phyloP scores from a whole-genome alignment of 1,140 invertebrate genomes.

The Tetramorium alpestre region DNA sequence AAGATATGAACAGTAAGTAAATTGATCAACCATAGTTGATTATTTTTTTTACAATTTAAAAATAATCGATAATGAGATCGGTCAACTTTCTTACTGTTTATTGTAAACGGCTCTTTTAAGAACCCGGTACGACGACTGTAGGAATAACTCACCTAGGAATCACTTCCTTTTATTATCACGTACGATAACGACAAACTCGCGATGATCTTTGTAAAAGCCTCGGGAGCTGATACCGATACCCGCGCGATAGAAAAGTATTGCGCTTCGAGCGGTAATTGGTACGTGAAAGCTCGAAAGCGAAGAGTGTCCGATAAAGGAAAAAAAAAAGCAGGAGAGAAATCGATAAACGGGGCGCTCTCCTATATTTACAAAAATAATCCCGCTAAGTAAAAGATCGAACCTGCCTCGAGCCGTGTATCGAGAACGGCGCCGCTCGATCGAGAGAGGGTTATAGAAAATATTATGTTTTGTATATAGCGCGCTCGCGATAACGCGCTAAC shows the following conservation, averaged over 20 bases:
- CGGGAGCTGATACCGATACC: background rate
- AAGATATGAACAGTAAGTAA: too few species aligned
- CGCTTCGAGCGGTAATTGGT: background rate
- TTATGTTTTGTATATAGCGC: constrained; percentile 10
- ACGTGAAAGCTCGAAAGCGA: constrained; percentile 10
- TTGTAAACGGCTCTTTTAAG: too few species aligned
- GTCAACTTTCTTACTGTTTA: too few species aligned
- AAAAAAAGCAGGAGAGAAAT: background rate
- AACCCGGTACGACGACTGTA: too few species aligned
- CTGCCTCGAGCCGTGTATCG: background rate
- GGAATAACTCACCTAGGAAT: too few species aligned
- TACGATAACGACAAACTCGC: background rate
- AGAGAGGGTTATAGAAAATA: constrained; percentile 13
- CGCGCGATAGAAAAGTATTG: background rate
- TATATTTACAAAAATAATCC: constrained; percentile 4
- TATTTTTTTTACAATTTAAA: too few species aligned
- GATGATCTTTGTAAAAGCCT: background rate
- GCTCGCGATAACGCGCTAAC: background rate
- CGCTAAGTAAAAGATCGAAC: background rate
- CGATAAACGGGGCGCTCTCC: background rate
- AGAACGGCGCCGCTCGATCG: background rate
- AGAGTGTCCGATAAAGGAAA: background rate
- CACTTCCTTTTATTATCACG: background rate
- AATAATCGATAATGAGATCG: too few species aligned
- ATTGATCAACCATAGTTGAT: too few species aligned